Conservation (phyloP, 2,113 vertebrate species). For the Archocentrus centrarchus region DNA sequence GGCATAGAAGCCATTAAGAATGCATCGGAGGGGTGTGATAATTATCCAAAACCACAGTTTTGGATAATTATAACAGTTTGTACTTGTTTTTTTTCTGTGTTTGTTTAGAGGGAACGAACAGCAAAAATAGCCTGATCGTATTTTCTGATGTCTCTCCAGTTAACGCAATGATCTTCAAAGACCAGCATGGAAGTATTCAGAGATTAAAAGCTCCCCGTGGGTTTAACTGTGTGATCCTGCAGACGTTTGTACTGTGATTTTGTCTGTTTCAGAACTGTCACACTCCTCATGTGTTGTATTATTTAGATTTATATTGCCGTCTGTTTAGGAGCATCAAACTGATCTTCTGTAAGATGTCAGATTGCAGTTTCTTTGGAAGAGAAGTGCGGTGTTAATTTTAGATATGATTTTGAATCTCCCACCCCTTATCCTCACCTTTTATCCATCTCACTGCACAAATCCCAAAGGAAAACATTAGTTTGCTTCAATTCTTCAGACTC, state of each 20-base stretch:
- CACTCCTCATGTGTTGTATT: background rate
- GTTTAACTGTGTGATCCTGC: background rate
- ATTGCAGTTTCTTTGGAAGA: background rate
- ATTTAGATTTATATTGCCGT: background rate
- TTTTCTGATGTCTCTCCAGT: background rate
- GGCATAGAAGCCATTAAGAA: too few relatives aligned
- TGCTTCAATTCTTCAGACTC: background rate
- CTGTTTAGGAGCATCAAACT: background rate
- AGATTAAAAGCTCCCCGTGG: rapidly evolving
- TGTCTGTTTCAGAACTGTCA: background rate
- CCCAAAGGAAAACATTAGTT: background rate
- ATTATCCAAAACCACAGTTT: too few relatives aligned
- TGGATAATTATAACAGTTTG: too few relatives aligned
- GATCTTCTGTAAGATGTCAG: background rate
- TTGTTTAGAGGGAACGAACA: too few relatives aligned
- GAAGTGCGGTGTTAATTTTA: background rate
- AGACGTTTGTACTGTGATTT: background rate
- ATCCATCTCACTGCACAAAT: background rate
- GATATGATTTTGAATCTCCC: background rate
- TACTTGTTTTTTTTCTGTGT: too few relatives aligned
- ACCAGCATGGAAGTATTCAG: rapidly evolving
- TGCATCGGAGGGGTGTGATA: too few relatives aligned
- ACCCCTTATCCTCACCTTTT: background rate
- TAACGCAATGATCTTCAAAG: background rate
- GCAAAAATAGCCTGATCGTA: too few relatives aligned